phyloP scores from a whole-genome alignment of 2,888 invertebrate species.

The Onchidella celtica region DNA sequence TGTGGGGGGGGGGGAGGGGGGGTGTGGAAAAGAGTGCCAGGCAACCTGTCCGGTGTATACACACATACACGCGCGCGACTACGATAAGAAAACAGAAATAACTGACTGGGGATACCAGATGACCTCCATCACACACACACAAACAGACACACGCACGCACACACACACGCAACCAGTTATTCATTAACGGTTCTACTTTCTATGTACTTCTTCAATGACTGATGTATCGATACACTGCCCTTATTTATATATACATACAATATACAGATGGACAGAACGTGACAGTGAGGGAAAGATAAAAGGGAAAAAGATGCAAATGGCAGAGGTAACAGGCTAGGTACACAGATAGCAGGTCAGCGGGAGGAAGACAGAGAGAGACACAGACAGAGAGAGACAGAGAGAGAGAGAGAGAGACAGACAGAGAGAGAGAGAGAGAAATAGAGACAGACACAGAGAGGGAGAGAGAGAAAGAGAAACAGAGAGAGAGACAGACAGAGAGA shows the following conservation, averaged over 20 bases:
- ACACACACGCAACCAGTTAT: neutral
- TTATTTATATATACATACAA: no score
- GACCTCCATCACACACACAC: neutral
- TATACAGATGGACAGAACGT: neutral
- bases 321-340: no score
- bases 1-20: no score
- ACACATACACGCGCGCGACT: neutral
- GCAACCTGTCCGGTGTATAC: neutral
- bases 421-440: neutral
- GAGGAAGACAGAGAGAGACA: constrained; percentile 18
- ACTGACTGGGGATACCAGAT: no score
- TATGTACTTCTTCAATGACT: no score
- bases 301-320: no score
- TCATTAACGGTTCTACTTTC: neutral
- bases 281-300: neutral
- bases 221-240: no score
- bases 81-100: no score
- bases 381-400: neutral
- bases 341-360: constrained; percentile 13
- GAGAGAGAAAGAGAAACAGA: no score
- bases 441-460: no score
- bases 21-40: neutral
- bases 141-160: neutral
- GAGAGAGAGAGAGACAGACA: neutral
- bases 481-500: neutral